Conservation (phyloP, 2,797 vertebrate species). For the Miichthys miiuy region DNA sequence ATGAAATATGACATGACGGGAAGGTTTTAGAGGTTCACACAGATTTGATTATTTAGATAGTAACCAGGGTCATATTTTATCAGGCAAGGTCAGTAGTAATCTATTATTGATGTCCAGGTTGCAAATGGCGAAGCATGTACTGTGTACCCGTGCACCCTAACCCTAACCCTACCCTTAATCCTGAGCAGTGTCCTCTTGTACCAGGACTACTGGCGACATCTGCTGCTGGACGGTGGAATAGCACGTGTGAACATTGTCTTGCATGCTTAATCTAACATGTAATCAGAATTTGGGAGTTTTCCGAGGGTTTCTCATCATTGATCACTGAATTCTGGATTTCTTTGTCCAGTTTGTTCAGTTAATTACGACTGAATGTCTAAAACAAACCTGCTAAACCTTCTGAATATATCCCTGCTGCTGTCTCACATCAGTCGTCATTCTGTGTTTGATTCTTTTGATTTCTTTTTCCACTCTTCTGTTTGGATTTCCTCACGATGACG, state of each 20-base stretch:
- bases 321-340: not conserved
- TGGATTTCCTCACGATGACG: not conserved
- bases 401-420: slow-evolving; percentile 22
- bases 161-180: not conserved
- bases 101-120: slow-evolving; percentile 1
- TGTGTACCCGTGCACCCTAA: not conserved
- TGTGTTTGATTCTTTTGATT: slow-evolving; percentile 25
- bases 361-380: not conserved
- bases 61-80: slow-evolving; percentile 9
- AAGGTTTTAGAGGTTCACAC: not conserved
- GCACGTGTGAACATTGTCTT: slow-evolving; percentile 25
- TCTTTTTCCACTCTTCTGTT: not conserved
- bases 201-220: slow-evolving; percentile 53
- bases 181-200: not conserved
- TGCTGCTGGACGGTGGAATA: slow-evolving; percentile 60
- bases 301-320: slow-evolving; percentile 38
- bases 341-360: not conserved
- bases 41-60: not conserved
- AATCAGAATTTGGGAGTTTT: slow-evolving; percentile 36
- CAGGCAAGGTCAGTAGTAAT: not conserved
- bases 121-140: not conserved
- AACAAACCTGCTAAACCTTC: slow-evolving; percentile 28
- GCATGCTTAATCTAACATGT: slow-evolving; percentile 32
- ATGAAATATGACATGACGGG: not conserved
- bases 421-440: slow-evolving; percentile 14